Conservation (phyloP, 2,797 vertebrate genomes). For the Hoplostethus atlanticus region DNA sequence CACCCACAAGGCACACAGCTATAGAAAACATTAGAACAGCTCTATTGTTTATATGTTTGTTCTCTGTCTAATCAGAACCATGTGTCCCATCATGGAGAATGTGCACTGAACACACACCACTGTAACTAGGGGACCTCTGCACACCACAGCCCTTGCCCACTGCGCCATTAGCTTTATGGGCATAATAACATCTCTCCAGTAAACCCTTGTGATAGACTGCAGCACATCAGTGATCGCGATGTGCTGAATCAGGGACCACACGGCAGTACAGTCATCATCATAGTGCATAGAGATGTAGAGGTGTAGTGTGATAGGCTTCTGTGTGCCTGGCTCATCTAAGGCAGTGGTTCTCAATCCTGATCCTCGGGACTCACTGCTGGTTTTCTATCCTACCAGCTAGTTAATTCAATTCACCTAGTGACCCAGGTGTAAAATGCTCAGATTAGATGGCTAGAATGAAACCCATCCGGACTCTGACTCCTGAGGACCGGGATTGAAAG, state of each 20-base stretch:
- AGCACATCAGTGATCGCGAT: conserved; percentile 37
- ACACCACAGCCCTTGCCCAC: conserved; percentile 46
- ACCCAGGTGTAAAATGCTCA: too few species aligned
- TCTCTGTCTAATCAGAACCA: conserved; percentile 68
- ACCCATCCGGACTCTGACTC: too few species aligned
- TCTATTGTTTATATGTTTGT: conserved; percentile 72
- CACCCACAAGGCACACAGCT: conserved; percentile 51
- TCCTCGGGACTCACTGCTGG: too few species aligned
- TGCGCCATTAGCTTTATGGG: conserved; percentile 53
- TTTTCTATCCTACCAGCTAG: too few species aligned
- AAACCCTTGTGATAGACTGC: conserved; percentile 42
- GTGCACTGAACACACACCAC: conserved; percentile 56
- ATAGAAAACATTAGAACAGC: conserved; percentile 57
- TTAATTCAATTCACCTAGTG: too few species aligned
- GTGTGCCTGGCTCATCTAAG: conserved; percentile 26
- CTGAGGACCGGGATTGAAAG: neutral
- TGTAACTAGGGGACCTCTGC: conserved; percentile 41
- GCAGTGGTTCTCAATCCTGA: neutral
- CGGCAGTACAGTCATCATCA: conserved; percentile 6
- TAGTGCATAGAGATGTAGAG: neutral
- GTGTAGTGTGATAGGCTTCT: too few species aligned
- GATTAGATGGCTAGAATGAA: too few species aligned
- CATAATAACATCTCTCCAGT: conserved; percentile 47
- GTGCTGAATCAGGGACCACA: conserved; percentile 28
- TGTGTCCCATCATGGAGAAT: conserved; percentile 57